Evolutionary conservation across 2,888 invertebrate genomes (phyloP).

Genomic region (Caenorhabditis japonica): DNA sequence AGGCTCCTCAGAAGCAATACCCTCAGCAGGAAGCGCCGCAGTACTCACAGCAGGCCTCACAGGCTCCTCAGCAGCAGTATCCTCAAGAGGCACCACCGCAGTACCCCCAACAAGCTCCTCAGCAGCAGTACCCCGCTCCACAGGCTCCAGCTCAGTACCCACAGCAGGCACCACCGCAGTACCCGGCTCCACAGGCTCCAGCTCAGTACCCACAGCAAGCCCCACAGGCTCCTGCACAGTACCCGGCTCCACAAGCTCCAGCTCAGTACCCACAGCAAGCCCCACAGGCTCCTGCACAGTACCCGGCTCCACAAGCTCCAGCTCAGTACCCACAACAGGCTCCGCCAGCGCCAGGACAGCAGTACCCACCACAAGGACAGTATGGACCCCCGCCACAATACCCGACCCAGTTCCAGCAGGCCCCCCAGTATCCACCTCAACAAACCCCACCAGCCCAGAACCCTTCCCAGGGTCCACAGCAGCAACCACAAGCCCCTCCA

Average conservation of each 20-base stretch:
- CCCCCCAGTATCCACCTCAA: not conserved
- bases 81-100: slow-evolving; percentile 1
- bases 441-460: slow-evolving; percentile 4
- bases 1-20: slow-evolving; percentile 9
- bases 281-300: slow-evolving; percentile 9
- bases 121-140: not conserved
- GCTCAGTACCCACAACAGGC: slow-evolving; percentile 1
- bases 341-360: not conserved
- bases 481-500: slow-evolving; percentile 12
- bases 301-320: not conserved
- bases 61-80: slow-evolving; percentile 1
- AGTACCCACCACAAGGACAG: not conserved
- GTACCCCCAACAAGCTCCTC: not conserved
- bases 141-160: not conserved
- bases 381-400: too few species aligned
- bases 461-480: slow-evolving; percentile 3
- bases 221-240: slow-evolving; percentile 4
- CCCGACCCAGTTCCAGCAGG: slow-evolving; percentile 1
- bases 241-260: slow-evolving; percentile 6
- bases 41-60: not conserved
- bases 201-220: slow-evolving; percentile 11
- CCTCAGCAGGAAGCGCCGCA: not conserved
- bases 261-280: slow-evolving; percentile 3
- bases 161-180: slow-evolving; percentile 2
- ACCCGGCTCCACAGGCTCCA: not conserved